phyloP scores from a whole-genome alignment of 64 coral and sea anemone genomes.

The Stylophora pistillata region DNA sequence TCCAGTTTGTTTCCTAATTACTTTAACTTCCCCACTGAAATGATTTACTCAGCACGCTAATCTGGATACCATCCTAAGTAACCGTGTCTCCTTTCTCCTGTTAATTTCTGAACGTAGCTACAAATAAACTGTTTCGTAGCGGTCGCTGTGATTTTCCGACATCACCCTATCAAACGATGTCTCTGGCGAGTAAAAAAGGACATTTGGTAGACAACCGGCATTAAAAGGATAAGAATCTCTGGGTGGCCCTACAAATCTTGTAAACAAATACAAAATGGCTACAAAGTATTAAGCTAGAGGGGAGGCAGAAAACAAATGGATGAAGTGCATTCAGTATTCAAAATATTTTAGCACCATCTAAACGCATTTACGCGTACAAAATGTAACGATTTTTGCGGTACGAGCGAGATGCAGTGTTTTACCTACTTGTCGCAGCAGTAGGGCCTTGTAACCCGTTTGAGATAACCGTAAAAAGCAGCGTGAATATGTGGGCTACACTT shows the following conservation, averaged over 20 bases:
- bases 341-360: slow-evolving; percentile 16
- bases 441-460: not conserved
- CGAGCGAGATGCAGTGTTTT: not conserved
- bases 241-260: not conserved
- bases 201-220: not conserved
- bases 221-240: not conserved
- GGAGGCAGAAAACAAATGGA: not conserved
- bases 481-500: not conserved
- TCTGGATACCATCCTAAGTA: not conserved
- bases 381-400: not conserved
- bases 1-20: not conserved
- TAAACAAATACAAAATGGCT: slow-evolving; percentile 30
- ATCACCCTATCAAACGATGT: not conserved
- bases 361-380: not conserved
- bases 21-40: not conserved
- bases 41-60: not conserved
- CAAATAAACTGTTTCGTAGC: not conserved
- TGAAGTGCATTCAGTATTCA: slow-evolving; percentile 3
- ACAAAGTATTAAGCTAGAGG: not conserved
- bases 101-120: not conserved
- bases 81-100: not conserved
- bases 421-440: slow-evolving; percentile 15
- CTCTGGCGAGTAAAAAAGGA: not conserved
- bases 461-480: slow-evolving; percentile 10
- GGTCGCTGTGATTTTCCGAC: not conserved